Evolutionary conservation across 2,797 vertebrate genomes (phyloP).

Genomic region (Muscicapa comitata): DNA sequence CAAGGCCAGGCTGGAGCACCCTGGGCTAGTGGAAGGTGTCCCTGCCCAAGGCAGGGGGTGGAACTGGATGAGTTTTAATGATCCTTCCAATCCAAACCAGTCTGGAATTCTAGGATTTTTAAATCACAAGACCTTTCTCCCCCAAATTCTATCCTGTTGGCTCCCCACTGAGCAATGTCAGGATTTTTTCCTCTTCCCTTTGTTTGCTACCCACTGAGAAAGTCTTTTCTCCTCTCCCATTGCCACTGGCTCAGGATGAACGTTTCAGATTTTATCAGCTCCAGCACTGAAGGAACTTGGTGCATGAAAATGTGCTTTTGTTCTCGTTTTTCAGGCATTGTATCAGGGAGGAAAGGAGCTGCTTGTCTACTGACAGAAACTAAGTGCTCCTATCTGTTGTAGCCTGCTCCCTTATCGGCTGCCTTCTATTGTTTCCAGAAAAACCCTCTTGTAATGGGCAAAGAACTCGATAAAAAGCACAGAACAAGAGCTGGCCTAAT

Average conservation of each 20-base stretch:
- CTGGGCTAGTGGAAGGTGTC: accelerated
- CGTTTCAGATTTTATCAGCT: background rate
- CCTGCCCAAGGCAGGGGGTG: background rate
- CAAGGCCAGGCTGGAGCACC: accelerated
- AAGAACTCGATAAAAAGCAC: background rate
- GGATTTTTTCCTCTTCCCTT: background rate
- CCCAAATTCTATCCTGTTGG: background rate
- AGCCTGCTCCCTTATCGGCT: background rate
- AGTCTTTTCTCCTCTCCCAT: background rate
- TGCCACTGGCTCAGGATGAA: background rate
- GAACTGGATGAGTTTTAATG: background rate
- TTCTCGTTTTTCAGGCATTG: background rate
- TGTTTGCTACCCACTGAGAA: background rate
- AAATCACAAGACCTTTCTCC: background rate
- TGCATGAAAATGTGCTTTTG: background rate
- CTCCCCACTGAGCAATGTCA: background rate
- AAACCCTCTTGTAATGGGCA: background rate
- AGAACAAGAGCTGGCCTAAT: background rate
- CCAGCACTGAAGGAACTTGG: background rate
- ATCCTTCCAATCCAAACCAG: background rate
- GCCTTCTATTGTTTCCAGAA: background rate
- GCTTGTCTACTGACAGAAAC: background rate
- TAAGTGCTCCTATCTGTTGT: background rate
- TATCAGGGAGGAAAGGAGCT: background rate
- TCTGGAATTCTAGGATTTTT: background rate